A percentile compares a stretch with the other conserved stretches of the same genome.
Conservation (phyloP, 2,113 vertebrate species). For the Ardeotis arabs region DNA sequence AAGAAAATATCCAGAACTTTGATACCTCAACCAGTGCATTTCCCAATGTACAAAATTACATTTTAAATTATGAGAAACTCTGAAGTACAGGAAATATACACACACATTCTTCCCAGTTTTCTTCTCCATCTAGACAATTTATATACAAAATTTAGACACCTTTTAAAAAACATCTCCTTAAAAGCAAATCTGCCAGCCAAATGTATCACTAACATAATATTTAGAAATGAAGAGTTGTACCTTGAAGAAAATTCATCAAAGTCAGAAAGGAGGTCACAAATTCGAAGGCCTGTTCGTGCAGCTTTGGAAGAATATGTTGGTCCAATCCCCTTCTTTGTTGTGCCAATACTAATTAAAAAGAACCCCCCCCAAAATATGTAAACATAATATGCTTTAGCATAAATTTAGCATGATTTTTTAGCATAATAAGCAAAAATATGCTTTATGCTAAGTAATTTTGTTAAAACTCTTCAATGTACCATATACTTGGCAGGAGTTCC, state of each 20-base stretch:
- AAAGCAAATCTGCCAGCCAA: neutral
- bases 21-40: neutral
- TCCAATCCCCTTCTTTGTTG: slow-evolving; percentile 97
- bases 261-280: slow-evolving; percentile 94
- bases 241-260: slow-evolving; percentile 92
- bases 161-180: neutral
- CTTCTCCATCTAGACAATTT: neutral
- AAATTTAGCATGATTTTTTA: too few species aligned
- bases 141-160: neutral
- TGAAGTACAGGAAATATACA: neutral
- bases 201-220: neutral
- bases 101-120: neutral
- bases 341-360: slow-evolving; percentile 86
- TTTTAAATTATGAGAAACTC: neutral
- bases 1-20: neutral
- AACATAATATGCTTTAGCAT: neutral
- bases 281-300: slow-evolving; percentile 90
- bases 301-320: slow-evolving; percentile 97
- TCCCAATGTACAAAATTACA: neutral
- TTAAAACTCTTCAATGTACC: neutral
- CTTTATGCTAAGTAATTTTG: neutral
- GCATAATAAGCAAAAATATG: neutral
- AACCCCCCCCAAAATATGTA: neutral
- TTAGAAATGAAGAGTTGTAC: slow-evolving; percentile 66
- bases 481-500: neutral